phyloP scores from a whole-genome alignment of 2,797 vertebrate genomes.

The Onychomys arenicola region DNA sequence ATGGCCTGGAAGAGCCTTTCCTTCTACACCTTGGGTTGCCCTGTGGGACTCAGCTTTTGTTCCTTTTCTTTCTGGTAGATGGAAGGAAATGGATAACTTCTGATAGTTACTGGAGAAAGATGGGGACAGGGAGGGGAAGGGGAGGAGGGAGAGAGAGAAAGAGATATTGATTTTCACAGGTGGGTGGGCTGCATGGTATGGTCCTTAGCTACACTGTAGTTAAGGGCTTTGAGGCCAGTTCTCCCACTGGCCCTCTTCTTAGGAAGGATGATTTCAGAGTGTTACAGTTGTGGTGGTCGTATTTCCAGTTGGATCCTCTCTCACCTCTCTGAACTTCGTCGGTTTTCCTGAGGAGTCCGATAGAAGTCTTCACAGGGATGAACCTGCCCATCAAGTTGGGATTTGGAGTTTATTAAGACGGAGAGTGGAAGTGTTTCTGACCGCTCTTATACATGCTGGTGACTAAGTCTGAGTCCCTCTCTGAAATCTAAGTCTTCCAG shows the following conservation, averaged over 20 bases:
- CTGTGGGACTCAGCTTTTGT: background rate
- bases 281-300: conserved; percentile 45
- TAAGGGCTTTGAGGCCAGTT: background rate
- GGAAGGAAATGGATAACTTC: conserved; percentile 25
- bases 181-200: background rate
- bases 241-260: background rate
- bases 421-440: conserved; percentile 82
- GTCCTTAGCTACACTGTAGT: background rate
- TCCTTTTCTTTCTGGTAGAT: conserved; percentile 1
- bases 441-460: conserved; percentile 81
- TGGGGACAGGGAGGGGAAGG: background rate
- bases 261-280: conserved; percentile 30
- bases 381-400: background rate
- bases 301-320: conserved; percentile 32
- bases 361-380: background rate
- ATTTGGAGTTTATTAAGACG: conserved; percentile 55
- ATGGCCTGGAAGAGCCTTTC: background rate
- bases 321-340: conserved; percentile 76
- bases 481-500: conserved; percentile 86
- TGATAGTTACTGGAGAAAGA: background rate
- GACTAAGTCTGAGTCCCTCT: conserved; percentile 85
- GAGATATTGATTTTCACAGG: background rate
- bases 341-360: conserved; percentile 71
- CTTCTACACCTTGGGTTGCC: background rate
- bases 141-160: too few species aligned